A percentile compares a stretch with the other conserved stretches of the same genome.
These are phyloP conservation scores for Xanthostigma xanthostigma DNA, from an alignment of 2,888 invertebrate species.

Conservation along the genomic window DNA sequence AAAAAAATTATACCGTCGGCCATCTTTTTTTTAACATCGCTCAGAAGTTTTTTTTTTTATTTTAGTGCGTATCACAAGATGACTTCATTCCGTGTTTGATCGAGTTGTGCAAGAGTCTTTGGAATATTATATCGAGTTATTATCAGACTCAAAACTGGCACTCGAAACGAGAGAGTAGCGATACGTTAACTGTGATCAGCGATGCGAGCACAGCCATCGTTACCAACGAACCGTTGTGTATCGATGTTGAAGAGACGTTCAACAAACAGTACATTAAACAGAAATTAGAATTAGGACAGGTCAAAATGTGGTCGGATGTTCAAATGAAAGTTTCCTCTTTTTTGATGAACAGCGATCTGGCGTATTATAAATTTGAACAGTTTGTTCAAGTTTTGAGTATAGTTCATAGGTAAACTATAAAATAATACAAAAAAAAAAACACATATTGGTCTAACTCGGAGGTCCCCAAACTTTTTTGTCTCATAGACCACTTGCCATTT, in stretches of 20 bases:
- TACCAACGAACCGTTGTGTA: constrained; percentile 14
- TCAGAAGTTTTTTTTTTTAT: constrained; percentile 7
- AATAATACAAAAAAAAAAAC: no score
- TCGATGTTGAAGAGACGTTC: constrained; percentile 46
- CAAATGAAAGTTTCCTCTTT: constrained; percentile 78
- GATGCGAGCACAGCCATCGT: constrained; percentile 3
- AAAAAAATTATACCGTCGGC: no score
- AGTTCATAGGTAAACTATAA: constrained; percentile 47
- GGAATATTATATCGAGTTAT: constrained; percentile 67
- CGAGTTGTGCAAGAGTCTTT: constrained; percentile 75
- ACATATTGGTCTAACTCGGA: no score
- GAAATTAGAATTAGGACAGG: constrained; percentile 75
- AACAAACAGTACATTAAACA: constrained; percentile 69
- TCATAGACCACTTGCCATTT: no score
- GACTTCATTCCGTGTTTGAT: constrained; percentile 61
- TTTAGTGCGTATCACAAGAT: constrained; percentile 37
- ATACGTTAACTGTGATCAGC: constrained; percentile 19
- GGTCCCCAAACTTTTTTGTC: no score
- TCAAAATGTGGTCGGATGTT: constrained; percentile 86
- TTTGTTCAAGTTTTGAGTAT: constrained; percentile 82
- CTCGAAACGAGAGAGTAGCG: constrained; percentile 32
- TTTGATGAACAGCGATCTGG: constrained; percentile 63
- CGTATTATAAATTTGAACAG: constrained; percentile 84
- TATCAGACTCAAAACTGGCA: constrained; percentile 68
- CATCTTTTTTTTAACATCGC: neutral